These are phyloP conservation scores for Cecidostiba fungosa DNA, from an alignment of 2,888 invertebrate species.

Conservation along the genomic window DNA sequence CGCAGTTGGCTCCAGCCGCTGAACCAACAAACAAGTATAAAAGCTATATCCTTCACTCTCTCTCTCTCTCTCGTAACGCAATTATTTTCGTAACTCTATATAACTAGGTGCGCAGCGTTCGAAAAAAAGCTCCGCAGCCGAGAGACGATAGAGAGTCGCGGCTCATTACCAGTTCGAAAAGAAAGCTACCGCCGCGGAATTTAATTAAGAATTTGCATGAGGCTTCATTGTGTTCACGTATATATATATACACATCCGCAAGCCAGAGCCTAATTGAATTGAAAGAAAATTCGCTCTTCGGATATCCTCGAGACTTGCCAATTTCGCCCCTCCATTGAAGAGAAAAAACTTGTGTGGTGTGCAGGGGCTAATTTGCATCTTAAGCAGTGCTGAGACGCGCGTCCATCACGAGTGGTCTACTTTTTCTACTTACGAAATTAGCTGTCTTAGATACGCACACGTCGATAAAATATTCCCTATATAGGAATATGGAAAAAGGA, in stretches of 20 bases:
- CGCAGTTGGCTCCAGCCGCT: no score
- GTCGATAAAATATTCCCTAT: not conserved
- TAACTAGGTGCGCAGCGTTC: not conserved
- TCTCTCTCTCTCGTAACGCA: not conserved
- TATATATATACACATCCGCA: not conserved
- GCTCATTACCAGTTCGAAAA: conserved; percentile 54
- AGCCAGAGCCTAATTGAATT: conserved; percentile 74
- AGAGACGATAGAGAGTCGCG: not conserved
- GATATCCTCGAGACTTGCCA: conserved; percentile 61
- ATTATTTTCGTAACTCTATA: not conserved
- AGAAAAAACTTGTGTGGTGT: conserved; percentile 51
- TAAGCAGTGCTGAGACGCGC: conserved; percentile 61
- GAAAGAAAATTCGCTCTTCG: conserved; percentile 71
- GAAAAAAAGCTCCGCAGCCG: not conserved
- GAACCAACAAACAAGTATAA: no score
- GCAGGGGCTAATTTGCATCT: conserved; percentile 69
- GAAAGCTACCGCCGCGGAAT: conserved; percentile 67
- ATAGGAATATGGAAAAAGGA: not conserved
- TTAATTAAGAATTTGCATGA: conserved; percentile 76
- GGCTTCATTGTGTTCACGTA: conserved; percentile 50
- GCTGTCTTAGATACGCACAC: not conserved
- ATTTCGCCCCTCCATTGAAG: conserved; percentile 65
- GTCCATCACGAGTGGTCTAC: conserved; percentile 1
- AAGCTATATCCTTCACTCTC: no score
- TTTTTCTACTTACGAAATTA: conserved; percentile 6